Evolutionary conservation across 1,140 invertebrate genomes (phyloP).

Genomic region (Macrotrachela quadricornifera): DNA sequence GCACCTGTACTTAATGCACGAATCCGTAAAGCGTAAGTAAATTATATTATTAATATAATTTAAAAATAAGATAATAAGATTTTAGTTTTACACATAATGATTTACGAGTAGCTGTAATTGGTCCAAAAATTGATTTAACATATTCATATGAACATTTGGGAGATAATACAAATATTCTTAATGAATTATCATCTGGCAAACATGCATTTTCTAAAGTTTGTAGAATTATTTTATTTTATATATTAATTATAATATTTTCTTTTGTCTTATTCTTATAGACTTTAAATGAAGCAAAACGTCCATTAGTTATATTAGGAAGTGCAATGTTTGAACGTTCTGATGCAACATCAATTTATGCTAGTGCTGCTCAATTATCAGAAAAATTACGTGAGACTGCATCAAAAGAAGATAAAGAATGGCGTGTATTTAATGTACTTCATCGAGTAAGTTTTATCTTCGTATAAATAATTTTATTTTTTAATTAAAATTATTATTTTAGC

Average conservation of each 20-base stretch:
- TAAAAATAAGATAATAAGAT: no score
- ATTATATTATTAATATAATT: no score
- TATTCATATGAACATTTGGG: constrained; percentile 82
- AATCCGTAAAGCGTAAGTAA: constrained; percentile 47
- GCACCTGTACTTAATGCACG: constrained; percentile 88
- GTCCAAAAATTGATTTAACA: constrained; percentile 70
- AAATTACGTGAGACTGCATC: constrained; percentile 14
- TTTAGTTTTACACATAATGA: constrained; percentile 33
- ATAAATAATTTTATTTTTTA: no score
- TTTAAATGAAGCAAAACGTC: constrained; percentile 46
- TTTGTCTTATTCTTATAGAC: no score
- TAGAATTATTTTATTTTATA: background rate
- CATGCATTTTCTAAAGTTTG: constrained; percentile 44
- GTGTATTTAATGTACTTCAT: constrained; percentile 71
- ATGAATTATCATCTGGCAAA: constrained; percentile 47
- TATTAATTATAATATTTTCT: constrained; percentile 37
- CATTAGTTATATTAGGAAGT: constrained; percentile 72
- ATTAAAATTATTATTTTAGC: constrained; percentile 12
- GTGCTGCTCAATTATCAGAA: constrained; percentile 40
- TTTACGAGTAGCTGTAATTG: constrained; percentile 47
- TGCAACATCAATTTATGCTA: constrained; percentile 45
- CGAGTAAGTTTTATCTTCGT: constrained; percentile 42
- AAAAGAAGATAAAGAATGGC: constrained; percentile 35
- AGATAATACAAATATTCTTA: constrained; percentile 44
- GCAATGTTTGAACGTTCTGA: constrained; percentile 56